Base-by-base conservation (phyloP, 2,888 invertebrate genomes). In the Trachelus stipa region DNA sequence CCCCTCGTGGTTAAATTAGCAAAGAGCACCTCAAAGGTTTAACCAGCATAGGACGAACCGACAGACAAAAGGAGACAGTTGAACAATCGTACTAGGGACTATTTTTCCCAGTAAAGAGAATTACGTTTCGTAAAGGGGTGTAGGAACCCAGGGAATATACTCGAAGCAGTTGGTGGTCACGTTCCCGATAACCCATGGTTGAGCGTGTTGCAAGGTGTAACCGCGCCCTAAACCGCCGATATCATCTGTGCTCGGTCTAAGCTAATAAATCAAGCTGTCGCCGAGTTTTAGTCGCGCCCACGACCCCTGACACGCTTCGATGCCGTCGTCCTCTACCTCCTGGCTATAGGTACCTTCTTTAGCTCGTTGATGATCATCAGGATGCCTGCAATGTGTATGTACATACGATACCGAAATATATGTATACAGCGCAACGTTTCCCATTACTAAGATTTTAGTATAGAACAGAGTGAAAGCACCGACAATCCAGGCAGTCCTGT, bases 191-290 rank as follows among this genome's bases (percentile, higher is more conserved):
- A 71, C 31, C 71, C 71, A 31, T 3, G 31, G 71, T 23, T 71
- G 12, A 34, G 71, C 33, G 33, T 12, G 71, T 30, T 33, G 71
- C 71, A 71, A 71, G 71, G 71, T 31, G 71, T 71, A 71, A 71
- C 71, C 71, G 71, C 71, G 34, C 71, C 71, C 71, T 31, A 34
- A 12, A 31, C 71, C 71, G 1, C 79, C 77, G 85, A 85, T 85
- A 85, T 81, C 81, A 85, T 85, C 85, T 74, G 11, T 68, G 80
- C 75, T 80, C 69, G 80, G 78, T 80, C 79, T 76, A 76, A 73
- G 82, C 82, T 83, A 85, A 85, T 85, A 85, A 85, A 85, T 85
- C 85, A 85, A 85, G 81, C 85, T 85, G 85, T 85, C 85, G 80
- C 80, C 82, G 82, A 76, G 82, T 77, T 80, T 77, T 34, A 74